A percentile compares a stretch with the other conserved stretches of the same genome.
These are phyloP conservation scores for Polypedilum pembai DNA, from an alignment of 1,140 invertebrate species.

Conservation along the genomic window DNA sequence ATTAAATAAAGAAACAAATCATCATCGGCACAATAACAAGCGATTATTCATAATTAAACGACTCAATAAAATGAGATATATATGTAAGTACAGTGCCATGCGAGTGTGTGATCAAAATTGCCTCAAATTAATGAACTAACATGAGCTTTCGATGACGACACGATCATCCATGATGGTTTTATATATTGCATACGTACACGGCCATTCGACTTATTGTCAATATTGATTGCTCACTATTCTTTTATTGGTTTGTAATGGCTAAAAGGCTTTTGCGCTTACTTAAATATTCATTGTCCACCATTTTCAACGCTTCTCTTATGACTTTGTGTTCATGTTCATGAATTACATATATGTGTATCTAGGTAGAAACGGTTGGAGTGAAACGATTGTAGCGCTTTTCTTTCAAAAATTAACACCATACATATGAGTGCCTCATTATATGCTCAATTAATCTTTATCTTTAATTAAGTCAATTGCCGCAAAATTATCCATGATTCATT, in stretches of 20 bases:
- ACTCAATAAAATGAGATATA: neutral
- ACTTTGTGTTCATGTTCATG: neutral
- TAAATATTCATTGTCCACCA: neutral
- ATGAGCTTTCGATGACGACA: too few species aligned
- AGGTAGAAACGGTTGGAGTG: neutral
- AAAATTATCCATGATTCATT: neutral
- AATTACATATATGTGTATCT: neutral
- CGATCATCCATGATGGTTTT: too few species aligned
- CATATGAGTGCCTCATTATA: too few species aligned
- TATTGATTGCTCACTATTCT: neutral
- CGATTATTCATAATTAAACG: conserved; percentile 25
- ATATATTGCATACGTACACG: neutral
- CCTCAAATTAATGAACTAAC: too few species aligned
- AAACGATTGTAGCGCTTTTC: too few species aligned
- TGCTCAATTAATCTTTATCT: too few species aligned
- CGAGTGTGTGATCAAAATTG: too few species aligned
- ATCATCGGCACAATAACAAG: neutral
- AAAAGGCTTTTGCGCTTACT: neutral
- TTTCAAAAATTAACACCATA: too few species aligned
- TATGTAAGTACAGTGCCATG: neutral
- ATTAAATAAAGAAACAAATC: conserved; percentile 34
- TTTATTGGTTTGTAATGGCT: neutral
- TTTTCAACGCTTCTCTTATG: neutral
- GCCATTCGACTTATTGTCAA: neutral
- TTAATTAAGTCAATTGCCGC: neutral